A percentile compares a stretch with the other conserved stretches of the same genome.
Conservation (phyloP, 2,888 invertebrate species). For the Petrophora chlorosata region DNA sequence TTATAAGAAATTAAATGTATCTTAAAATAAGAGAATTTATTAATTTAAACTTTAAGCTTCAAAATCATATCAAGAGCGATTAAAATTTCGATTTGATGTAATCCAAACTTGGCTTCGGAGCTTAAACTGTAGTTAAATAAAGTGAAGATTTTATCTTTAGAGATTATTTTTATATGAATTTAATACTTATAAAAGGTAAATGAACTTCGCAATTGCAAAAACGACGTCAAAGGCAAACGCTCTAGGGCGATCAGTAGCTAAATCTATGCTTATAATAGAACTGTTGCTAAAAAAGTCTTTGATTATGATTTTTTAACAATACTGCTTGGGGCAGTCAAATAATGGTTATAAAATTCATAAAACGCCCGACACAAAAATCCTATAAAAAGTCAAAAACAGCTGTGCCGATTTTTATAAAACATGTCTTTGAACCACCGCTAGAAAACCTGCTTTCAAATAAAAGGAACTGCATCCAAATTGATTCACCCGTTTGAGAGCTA, state of each 20-base stretch:
- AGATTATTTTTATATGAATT: slow-evolving; percentile 9
- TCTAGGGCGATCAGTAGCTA: no score
- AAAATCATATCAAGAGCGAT: slow-evolving; percentile 13
- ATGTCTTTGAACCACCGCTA: no score
- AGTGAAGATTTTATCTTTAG: slow-evolving; percentile 12
- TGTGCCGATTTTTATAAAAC: no score
- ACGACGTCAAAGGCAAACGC: neutral
- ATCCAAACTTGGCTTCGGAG: neutral
- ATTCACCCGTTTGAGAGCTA: no score
- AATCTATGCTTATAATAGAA: no score
- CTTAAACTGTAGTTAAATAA: slow-evolving; percentile 16
- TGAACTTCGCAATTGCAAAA: neutral
- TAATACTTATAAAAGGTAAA: slow-evolving; percentile 1
- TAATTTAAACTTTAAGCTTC: slow-evolving; percentile 5
- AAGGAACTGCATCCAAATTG: no score
- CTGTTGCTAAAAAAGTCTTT: neutral
- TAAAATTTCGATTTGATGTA: slow-evolving; percentile 13
- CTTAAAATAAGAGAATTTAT: slow-evolving; percentile 3
- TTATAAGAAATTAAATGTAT: neutral
- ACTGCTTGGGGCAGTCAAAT: no score
- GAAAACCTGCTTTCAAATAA: no score
- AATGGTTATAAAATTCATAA: no score
- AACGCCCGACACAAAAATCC: no score
- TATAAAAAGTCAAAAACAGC: no score
- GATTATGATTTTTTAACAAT: no score